Percentiles rank a stretch among this genome's conserved stretches.
These are phyloP conservation scores for Fratercula arctica DNA, from an alignment of 2,797 vertebrate species.

Conservation along the genomic window DNA sequence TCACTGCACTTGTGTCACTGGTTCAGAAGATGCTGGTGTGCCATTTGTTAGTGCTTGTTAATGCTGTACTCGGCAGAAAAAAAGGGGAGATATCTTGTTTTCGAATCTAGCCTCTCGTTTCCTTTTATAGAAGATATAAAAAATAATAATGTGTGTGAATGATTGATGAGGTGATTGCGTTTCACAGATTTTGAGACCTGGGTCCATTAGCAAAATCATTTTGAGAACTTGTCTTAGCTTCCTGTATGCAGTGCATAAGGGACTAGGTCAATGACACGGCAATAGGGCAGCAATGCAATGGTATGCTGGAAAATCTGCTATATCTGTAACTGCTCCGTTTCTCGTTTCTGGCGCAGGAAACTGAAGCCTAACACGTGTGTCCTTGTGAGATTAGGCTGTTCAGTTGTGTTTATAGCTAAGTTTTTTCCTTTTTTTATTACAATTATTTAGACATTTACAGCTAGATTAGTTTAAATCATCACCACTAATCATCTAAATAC, in stretches of 20 bases:
- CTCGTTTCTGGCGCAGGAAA: neutral
- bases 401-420: neutral
- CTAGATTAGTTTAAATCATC: neutral
- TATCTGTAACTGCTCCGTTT: neutral
- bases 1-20: slow-evolving; percentile 35
- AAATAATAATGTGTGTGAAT: slow-evolving; percentile 69
- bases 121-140: slow-evolving; percentile 57
- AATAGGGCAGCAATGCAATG: neutral
- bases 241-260: neutral
- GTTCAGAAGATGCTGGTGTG: slow-evolving; percentile 6
- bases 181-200: slow-evolving; percentile 69
- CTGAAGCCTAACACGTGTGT: neutral
- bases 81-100: slow-evolving; percentile 40
- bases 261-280: neutral
- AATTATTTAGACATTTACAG: neutral
- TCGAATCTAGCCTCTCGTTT: slow-evolving; percentile 62
- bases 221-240: slow-evolving; percentile 34
- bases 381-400: neutral
- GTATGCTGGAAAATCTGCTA: neutral
- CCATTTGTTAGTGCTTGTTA: slow-evolving; percentile 58
- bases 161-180: slow-evolving; percentile 75
- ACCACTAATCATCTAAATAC: neutral
- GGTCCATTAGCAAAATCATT: slow-evolving; percentile 69
- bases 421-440: neutral
- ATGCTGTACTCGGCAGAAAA: slow-evolving; percentile 47